Evolutionary conservation across 2,888 invertebrate species (phyloP), one percentile per base, ranked within the genome.

Genomic region (Cyclophora albipunctata): DNA sequence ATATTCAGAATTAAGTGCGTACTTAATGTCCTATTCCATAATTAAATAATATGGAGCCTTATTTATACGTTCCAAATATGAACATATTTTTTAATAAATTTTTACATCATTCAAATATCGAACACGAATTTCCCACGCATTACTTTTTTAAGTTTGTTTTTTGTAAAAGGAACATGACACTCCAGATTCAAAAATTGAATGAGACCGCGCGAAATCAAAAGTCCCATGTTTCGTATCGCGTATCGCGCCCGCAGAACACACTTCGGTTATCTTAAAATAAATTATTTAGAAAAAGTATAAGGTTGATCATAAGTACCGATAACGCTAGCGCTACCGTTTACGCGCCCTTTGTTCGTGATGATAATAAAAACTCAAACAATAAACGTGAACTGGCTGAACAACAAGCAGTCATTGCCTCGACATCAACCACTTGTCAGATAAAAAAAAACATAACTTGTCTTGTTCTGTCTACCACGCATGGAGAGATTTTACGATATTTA

Each of bases 241-340:
- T 81, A 73, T 76, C 81, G 72, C 65, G 60, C 73, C 70, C 73
- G 76, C 75, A 73, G 71, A 64, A 69, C 67, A 60, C 71, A 75
- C 75, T 78, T 78, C 73, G 55, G 67, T 70, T 78, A 79, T 72
- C 71, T 66, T 64, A 72, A 74, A 75, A 71, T 63, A 61, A 52
- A 70, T 66, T 68, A 71, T 37, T 37, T 37, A 37, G 5, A 37
- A 81, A 78, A 76, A 69, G 75, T 79, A 78, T 78, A 81, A 83
- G 81, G 78, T 82, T 81, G 88, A 87, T 88, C 85, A 84, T 72
- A 83, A 65, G 78, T 69, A 71, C 84, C 84, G 87, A 88, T 88
- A 86, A 66, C 64, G 85, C 87, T 87, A 86, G 66, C 64, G 85
- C 87, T 87, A 87, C 88, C 88, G 88, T 81, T 86, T 88, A 87